phyloP scores from a whole-genome alignment of 2,797 vertebrate species.

The Hyperoplus immaculatus region DNA sequence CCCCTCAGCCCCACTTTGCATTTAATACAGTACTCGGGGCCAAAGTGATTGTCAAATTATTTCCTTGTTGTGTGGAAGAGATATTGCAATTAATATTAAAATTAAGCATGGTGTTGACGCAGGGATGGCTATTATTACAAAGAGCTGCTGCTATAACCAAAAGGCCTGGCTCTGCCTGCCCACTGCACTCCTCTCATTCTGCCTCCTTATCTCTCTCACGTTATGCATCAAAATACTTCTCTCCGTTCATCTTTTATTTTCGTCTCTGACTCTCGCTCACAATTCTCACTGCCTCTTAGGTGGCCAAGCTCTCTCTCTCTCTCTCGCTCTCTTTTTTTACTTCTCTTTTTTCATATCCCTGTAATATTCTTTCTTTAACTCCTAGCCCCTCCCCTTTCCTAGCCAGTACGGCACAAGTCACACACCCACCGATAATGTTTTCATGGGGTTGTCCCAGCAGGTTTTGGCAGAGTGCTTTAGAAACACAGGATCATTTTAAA shows the following conservation, averaged over 20 bases:
- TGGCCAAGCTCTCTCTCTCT: slow-evolving; percentile 40
- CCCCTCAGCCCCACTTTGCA: slow-evolving; percentile 88
- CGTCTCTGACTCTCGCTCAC: slow-evolving; percentile 29
- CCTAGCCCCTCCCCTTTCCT: slow-evolving; percentile 47
- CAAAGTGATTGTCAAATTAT: slow-evolving; percentile 88
- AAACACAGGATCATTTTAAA: slow-evolving; percentile 81
- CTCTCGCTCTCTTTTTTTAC: slow-evolving; percentile 39
- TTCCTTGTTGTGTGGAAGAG: slow-evolving; percentile 86
- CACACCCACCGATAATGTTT: slow-evolving; percentile 76
- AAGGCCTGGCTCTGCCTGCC: slow-evolving; percentile 64
- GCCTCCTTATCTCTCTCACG: slow-evolving; percentile 37
- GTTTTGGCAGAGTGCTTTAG: slow-evolving; percentile 77
- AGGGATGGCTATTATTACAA: slow-evolving; percentile 82
- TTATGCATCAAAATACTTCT: slow-evolving; percentile 57
- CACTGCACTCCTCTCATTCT: slow-evolving; percentile 57
- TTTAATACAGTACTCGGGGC: slow-evolving; percentile 89
- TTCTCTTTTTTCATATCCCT: slow-evolving; percentile 47
- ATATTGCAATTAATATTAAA: slow-evolving; percentile 90
- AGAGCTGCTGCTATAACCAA: slow-evolving; percentile 70
- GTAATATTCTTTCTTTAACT: slow-evolving; percentile 47
- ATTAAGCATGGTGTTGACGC: slow-evolving; percentile 85
- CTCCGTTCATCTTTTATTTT: slow-evolving; percentile 54
- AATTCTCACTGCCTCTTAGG: slow-evolving; percentile 44
- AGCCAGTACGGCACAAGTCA: slow-evolving; percentile 81
- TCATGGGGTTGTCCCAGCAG: slow-evolving; percentile 77